Evolutionary conservation across 2,797 vertebrate genomes (phyloP).

Genomic region (Gephyroberyx darwinii): DNA sequence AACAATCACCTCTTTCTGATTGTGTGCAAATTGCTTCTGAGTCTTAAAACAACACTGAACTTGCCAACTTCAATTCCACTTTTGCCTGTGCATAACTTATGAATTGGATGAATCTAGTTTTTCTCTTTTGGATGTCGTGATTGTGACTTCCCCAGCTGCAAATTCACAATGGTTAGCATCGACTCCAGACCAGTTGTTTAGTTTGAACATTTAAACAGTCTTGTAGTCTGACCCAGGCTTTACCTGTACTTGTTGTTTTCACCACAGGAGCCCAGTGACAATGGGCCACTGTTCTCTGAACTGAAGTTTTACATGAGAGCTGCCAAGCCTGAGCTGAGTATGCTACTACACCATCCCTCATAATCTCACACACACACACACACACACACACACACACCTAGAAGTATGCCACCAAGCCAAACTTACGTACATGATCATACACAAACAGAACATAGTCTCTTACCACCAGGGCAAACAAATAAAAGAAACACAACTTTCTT

Average conservation of each 20-base stretch:
- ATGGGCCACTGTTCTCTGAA: constrained; percentile 96
- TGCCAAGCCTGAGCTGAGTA: constrained; percentile 95
- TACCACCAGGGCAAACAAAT: constrained; percentile 67
- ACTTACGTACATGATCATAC: constrained; percentile 51
- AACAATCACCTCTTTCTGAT: too few relatives aligned
- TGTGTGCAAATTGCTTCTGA: too few relatives aligned
- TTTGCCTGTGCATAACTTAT: too few relatives aligned
- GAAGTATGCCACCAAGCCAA: constrained; percentile 30
- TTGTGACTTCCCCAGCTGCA: too few relatives aligned
- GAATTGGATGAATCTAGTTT: too few relatives aligned
- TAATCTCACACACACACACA: constrained; percentile 21
- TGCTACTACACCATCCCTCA: constrained; percentile 60
- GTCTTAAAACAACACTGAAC: too few relatives aligned
- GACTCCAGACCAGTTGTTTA: too few relatives aligned
- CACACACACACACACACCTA: constrained; percentile 13
- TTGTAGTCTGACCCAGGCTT: background rate
- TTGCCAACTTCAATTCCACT: too few relatives aligned
- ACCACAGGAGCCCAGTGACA: constrained; percentile 92
- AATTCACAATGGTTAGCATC: too few relatives aligned
- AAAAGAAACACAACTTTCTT: constrained; percentile 74
- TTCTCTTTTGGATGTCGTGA: too few relatives aligned
- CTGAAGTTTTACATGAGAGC: constrained; percentile 97
- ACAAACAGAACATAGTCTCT: constrained; percentile 32
- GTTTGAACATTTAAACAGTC: too few relatives aligned
- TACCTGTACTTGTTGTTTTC: constrained; percentile 13